Conservation (phyloP, 2,888 invertebrate genomes). For the Homarus gammarus region DNA sequence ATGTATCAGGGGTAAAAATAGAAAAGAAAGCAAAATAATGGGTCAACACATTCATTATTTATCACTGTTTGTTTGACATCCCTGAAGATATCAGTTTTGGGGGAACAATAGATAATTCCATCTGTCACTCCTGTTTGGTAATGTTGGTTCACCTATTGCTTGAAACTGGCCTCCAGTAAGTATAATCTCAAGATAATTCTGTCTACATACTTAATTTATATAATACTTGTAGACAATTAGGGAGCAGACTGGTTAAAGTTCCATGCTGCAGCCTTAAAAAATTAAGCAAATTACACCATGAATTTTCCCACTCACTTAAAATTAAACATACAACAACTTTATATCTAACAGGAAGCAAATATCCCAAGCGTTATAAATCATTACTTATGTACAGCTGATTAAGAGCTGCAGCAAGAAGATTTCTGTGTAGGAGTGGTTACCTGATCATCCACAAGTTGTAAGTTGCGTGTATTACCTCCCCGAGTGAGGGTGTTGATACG, state of each 20-base stretch:
- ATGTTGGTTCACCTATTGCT: too few species aligned
- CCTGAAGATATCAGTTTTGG: too few species aligned
- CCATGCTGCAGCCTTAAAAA: background rate
- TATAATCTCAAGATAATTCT: too few species aligned
- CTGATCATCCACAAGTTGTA: conserved; percentile 71
- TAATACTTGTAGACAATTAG: background rate
- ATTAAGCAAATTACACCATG: background rate
- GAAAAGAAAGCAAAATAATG: too few species aligned
- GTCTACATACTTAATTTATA: too few species aligned
- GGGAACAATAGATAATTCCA: too few species aligned
- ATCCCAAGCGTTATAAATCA: background rate
- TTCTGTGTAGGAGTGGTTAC: conserved; percentile 43
- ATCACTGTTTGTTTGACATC: too few species aligned
- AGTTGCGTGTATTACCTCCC: conserved; percentile 63
- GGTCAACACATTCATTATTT: too few species aligned
- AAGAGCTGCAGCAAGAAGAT: conserved; percentile 61
- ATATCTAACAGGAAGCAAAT: background rate
- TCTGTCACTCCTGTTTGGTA: too few species aligned
- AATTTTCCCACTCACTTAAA: background rate
- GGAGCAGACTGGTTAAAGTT: background rate
- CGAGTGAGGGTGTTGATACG: conserved; percentile 76
- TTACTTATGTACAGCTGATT: background rate
- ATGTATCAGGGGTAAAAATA: too few species aligned
- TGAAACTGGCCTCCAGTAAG: too few species aligned
- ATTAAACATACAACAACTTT: background rate